Evolutionary conservation across 2,888 invertebrate species (phyloP).

Genomic region (Frankliniella fusca): DNA sequence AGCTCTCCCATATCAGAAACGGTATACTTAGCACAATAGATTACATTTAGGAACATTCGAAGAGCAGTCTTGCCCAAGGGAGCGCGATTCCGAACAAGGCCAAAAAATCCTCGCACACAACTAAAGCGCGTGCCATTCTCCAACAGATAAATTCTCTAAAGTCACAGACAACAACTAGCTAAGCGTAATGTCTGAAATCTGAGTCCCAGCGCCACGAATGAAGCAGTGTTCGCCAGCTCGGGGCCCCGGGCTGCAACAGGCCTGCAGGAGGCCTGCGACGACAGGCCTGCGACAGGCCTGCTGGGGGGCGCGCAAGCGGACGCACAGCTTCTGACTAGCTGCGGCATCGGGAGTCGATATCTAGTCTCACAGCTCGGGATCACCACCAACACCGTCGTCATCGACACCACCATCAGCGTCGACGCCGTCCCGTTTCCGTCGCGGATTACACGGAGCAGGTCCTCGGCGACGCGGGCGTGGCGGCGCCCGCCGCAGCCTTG

Average conservation of each 20-base stretch:
- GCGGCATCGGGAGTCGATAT: background rate
- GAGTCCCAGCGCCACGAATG: background rate
- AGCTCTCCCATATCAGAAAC: background rate
- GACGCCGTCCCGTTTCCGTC: background rate
- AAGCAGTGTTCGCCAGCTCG: background rate
- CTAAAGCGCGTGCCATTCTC: background rate
- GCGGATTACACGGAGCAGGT: background rate
- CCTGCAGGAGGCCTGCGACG: background rate
- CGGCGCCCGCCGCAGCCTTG: background rate
- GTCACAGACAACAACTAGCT: slow-evolving; percentile 3
- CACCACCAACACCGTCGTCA: no score
- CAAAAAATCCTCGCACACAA: background rate
- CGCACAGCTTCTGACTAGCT: background rate
- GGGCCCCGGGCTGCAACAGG: no score
- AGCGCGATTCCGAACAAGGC: background rate
- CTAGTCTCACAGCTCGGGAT: background rate
- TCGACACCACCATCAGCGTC: background rate
- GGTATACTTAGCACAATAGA: no score
- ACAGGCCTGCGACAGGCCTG: no score
- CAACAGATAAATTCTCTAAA: background rate
- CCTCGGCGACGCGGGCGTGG: background rate
- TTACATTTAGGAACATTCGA: background rate
- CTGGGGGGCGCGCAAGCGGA: background rate
- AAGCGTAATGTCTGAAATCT: background rate
- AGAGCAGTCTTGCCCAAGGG: background rate